Evolutionary conservation across 2,888 invertebrate genomes (phyloP), one percentile per base, ranked within the genome.

Genomic region (Stenolophus ochropezus): DNA sequence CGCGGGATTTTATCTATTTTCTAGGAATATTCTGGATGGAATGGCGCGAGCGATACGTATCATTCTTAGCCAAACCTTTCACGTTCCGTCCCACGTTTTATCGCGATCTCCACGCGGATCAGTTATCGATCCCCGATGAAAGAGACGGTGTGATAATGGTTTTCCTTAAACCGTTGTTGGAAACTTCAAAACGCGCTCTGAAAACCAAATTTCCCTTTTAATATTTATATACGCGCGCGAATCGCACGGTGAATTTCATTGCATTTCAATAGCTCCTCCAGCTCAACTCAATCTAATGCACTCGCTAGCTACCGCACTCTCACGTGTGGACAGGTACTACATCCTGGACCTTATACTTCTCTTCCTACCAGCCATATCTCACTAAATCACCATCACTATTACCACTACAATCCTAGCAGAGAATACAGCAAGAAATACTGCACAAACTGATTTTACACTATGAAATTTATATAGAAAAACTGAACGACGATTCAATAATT

Each of bases 121-220:
- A 61, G 74, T 65, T 74, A 81, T 81, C 81, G 81, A 81, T 81
- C 49, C 74, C 25, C 73, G 73, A 65, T 81, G 75, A 81, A 81
- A 61, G 81, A 61, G 81, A 81, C 75, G 81, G 81, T 75, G 75
- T 61, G 74, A 81, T 81, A 81, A 81, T 81, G 81, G 81, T 81
- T 81, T 81, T 81, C 81, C 81, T 61, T 65, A 81, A 61, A 74
- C 65, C 80, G 80, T 73, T 80, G 80, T 80, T 80, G 80, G 65
- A 81, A 75, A 74, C 81, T 75, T 75, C 81, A 81, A 74, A 81
- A 81, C 81, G 81, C 81, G 74, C 53, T 75, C 81, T 74, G 81
- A 81, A 81, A 81, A 61, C 81, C 81, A 81, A 81, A 81, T 81
- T 79, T 81, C 61, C 65, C 75, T 81, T 81, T 81, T 81, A 81